Percentiles rank a stretch among this genome's conserved stretches.
Evolutionary conservation across 2,888 invertebrate species (phyloP).

Genomic region (Amphipoea oculea): DNA sequence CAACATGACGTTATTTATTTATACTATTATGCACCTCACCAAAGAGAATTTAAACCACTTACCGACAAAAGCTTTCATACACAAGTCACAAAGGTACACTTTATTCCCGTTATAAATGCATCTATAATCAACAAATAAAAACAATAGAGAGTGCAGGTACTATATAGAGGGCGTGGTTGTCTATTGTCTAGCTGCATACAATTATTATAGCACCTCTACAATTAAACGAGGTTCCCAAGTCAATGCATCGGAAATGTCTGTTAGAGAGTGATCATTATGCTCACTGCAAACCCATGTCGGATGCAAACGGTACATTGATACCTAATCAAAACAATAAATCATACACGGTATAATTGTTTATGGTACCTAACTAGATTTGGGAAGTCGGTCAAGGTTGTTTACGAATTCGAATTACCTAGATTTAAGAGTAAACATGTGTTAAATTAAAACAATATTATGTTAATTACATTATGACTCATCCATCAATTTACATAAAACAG

Average conservation of each 20-base stretch:
- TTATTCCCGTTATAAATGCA: constrained; percentile 33
- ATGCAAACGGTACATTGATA: constrained; percentile 46
- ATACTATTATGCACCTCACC: not conserved
- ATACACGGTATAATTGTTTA: constrained; percentile 11
- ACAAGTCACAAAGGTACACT: not conserved
- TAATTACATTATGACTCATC: constrained; percentile 35
- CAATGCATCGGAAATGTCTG: constrained; percentile 53
- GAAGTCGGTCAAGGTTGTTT: constrained; percentile 47
- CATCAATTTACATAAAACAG: constrained; percentile 16
- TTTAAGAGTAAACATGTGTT: constrained; percentile 21
- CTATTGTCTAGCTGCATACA: constrained; percentile 68
- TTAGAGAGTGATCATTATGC: constrained; percentile 49
- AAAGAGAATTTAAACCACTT: too few relatives aligned
- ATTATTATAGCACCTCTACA: constrained; percentile 43
- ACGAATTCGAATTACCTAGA: constrained; percentile 21
- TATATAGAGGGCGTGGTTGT: constrained; percentile 71
- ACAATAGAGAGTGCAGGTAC: constrained; percentile 71
- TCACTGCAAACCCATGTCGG: constrained; percentile 19
- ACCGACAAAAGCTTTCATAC: constrained; percentile 8
- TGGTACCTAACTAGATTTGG: not conserved
- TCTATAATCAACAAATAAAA: constrained; percentile 49
- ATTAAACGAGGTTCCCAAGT: constrained; percentile 64
- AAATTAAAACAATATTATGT: constrained; percentile 43
- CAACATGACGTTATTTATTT: not conserved
- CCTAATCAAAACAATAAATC: constrained; percentile 34